Conservation (phyloP, 2,888 invertebrate genomes). For the Automeris io region DNA sequence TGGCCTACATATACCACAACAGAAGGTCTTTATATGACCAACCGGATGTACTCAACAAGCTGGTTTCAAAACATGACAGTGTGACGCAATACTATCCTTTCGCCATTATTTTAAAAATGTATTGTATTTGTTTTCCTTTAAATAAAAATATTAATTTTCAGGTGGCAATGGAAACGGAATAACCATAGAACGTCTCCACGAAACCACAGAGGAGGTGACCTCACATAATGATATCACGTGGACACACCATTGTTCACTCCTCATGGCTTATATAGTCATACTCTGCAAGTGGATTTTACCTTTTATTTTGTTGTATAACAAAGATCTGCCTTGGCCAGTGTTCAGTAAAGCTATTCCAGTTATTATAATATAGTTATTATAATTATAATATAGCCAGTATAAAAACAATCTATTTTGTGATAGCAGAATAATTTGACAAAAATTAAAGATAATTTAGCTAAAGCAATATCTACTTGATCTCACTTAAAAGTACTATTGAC, state of each 20-base stretch:
- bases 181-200: conserved; percentile 40
- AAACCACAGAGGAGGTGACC: conserved; percentile 13
- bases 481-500: too few relatives aligned
- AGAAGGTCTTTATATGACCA: too few relatives aligned
- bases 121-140: background rate
- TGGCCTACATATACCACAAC: too few relatives aligned
- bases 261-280: background rate
- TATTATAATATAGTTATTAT: background rate
- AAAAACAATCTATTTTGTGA: background rate
- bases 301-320: conserved; percentile 23
- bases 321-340: conserved; percentile 65
- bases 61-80: too few relatives aligned
- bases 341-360: conserved; percentile 23
- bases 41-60: too few relatives aligned
- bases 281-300: conserved; percentile 19
- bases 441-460: too few relatives aligned
- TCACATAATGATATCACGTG: conserved; percentile 1
- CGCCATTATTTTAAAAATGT: background rate
- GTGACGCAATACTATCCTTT: too few relatives aligned
- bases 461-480: too few relatives aligned
- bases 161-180: conserved; percentile 74
- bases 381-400: background rate
- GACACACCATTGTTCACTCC: conserved; percentile 7
- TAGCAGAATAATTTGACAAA: background rate
- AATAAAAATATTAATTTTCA: conserved; percentile 27